Evolutionary conservation across 2,797 vertebrate species (phyloP).

Genomic region (Mergus octosetaceus): DNA sequence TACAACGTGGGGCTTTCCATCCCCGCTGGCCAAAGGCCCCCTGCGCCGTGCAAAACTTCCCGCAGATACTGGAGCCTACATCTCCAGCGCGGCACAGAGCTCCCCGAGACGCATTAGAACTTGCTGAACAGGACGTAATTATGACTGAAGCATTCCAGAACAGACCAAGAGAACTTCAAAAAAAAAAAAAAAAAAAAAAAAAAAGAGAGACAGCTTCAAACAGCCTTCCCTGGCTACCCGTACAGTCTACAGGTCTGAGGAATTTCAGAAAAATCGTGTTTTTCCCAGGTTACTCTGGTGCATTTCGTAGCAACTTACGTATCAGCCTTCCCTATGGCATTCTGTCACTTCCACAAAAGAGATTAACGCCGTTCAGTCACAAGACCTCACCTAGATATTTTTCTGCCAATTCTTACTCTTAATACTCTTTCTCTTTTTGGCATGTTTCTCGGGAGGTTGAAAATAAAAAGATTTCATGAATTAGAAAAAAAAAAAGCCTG

Average conservation of each 20-base stretch:
- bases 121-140: conserved; percentile 64
- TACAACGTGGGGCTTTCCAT: fast-evolving
- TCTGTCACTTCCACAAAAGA: fast-evolving
- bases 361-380: neutral
- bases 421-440: neutral
- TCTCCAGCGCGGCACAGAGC: neutral
- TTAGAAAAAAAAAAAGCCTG: neutral
- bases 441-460: neutral
- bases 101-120: conserved; percentile 17
- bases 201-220: neutral
- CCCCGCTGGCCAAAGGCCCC: neutral
- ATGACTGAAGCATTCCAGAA: conserved; percentile 53
- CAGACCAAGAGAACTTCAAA: conserved; percentile 54
- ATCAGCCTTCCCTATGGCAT: neutral
- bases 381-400: conserved; percentile 4
- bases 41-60: neutral
- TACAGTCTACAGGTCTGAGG: neutral
- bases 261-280: neutral
- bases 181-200: neutral
- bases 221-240: neutral
- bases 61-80: neutral
- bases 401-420: neutral
- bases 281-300: neutral
- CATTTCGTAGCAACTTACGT: neutral
- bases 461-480: neutral